These are phyloP conservation scores for Phaethon lepturus DNA, from an alignment of 2,113 vertebrate species.

Conservation along the genomic window DNA sequence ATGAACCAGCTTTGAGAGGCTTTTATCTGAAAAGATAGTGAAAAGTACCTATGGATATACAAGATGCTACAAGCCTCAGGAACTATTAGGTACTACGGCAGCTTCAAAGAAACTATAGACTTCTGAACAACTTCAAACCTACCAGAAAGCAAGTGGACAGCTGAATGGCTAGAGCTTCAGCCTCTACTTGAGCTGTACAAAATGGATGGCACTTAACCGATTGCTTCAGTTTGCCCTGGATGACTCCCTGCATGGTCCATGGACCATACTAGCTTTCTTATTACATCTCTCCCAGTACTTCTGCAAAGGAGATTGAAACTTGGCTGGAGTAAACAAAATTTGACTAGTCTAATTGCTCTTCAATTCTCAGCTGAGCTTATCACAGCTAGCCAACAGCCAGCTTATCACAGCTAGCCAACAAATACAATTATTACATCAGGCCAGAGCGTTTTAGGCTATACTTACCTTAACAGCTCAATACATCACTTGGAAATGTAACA, in stretches of 20 bases:
- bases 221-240: neutral
- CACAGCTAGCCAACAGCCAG: conserved; percentile 11
- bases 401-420: conserved; percentile 12
- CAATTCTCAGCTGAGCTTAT: conserved; percentile 7
- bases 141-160: neutral
- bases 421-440: neutral
- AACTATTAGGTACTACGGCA: neutral
- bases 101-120: neutral
- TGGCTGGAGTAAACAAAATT: neutral
- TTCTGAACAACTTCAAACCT: neutral
- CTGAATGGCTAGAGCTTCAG: neutral
- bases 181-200: neutral
- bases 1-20: neutral
- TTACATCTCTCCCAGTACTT: neutral
- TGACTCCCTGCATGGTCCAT: neutral
- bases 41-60: neutral
- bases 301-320: neutral
- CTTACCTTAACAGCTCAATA: neutral
- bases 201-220: neutral
- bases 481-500: neutral
- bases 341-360: neutral
- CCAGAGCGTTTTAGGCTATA: conserved; percentile 19
- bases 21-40: neutral
- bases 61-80: neutral
- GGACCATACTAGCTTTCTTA: neutral